Conservation (phyloP, 2,113 vertebrate genomes). For the Nothocercus nigrocapillus region DNA sequence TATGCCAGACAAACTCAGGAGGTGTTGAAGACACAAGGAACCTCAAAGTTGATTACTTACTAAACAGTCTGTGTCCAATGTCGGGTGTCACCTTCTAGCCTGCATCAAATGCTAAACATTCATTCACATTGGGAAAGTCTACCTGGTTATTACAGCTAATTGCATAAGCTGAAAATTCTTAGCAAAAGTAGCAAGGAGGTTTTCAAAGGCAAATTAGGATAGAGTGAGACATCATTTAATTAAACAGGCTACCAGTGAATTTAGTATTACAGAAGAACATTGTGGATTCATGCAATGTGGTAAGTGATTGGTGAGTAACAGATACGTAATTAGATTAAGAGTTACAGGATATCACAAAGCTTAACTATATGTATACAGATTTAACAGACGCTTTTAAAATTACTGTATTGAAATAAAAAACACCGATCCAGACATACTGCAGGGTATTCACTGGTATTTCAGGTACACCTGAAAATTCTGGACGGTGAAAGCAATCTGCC, state of each 20-base stretch:
- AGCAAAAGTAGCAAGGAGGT: background rate
- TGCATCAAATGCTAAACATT: background rate
- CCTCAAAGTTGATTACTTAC: background rate
- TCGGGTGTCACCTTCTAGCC: background rate
- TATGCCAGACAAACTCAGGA: background rate
- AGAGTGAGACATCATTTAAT: background rate
- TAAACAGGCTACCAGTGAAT: background rate
- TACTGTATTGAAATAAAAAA: background rate
- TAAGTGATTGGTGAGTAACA: slow-evolving; percentile 19
- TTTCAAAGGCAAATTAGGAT: slow-evolving; percentile 21
- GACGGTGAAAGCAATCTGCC: background rate
- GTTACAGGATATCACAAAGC: background rate
- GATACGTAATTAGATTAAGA: background rate
- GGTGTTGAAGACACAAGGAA: background rate
- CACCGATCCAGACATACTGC: background rate
- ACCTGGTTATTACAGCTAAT: background rate
- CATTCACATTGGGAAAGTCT: background rate
- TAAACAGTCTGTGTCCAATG: background rate
- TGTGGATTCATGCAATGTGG: background rate
- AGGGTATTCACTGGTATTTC: background rate
- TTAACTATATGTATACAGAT: background rate
- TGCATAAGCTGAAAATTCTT: background rate
- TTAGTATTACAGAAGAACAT: background rate
- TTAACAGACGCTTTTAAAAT: background rate
- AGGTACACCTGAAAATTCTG: background rate